Percentiles rank a stretch among this genome's conserved stretches.
These are phyloP conservation scores for Novumbra hubbsi DNA, from an alignment of 2,797 vertebrate genomes.

Conservation along the genomic window DNA sequence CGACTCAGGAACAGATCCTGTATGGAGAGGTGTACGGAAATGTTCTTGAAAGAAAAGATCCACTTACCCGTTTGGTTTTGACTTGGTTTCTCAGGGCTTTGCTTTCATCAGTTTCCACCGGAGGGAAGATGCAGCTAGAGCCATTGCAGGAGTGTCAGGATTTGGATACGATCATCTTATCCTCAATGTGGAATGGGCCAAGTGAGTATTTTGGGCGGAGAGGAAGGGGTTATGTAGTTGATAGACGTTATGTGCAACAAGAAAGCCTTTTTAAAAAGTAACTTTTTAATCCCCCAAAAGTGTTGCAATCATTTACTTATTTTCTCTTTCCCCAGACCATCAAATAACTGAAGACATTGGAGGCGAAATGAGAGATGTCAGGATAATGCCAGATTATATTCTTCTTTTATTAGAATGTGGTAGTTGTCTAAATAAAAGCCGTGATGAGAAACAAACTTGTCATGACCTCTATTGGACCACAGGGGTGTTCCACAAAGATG, in stretches of 20 bases:
- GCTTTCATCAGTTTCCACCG: slow-evolving; percentile 98
- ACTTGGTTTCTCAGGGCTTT: slow-evolving; percentile 78
- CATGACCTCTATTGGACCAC: slow-evolving; percentile 4
- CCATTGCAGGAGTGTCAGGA: slow-evolving; percentile 91
- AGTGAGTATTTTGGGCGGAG: slow-evolving; percentile 73
- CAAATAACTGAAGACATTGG: slow-evolving; percentile 73
- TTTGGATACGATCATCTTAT: slow-evolving; percentile 97
- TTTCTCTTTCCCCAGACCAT: slow-evolving; percentile 65
- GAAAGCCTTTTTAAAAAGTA: neutral
- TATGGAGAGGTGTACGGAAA: too few relatives aligned
- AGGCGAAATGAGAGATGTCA: slow-evolving; percentile 35
- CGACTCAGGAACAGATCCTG: too few relatives aligned
- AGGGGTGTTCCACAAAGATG: too few relatives aligned
- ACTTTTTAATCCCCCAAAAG: neutral
- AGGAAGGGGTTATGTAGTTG: neutral
- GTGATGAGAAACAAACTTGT: slow-evolving; percentile 1
- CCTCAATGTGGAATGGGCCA: slow-evolving; percentile 98
- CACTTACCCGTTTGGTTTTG: neutral
- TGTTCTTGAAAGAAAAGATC: too few relatives aligned
- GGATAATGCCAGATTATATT: slow-evolving; percentile 48
- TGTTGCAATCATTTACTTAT: neutral
- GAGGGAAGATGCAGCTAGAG: slow-evolving; percentile 89
- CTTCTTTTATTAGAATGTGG: slow-evolving; percentile 41
- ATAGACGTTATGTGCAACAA: neutral
- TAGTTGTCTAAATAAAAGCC: slow-evolving; percentile 58